Percentiles rank a stretch among this genome's conserved stretches.
Conservation (phyloP, 1,140 invertebrate genomes). For the Caenorhabditis latens region DNA sequence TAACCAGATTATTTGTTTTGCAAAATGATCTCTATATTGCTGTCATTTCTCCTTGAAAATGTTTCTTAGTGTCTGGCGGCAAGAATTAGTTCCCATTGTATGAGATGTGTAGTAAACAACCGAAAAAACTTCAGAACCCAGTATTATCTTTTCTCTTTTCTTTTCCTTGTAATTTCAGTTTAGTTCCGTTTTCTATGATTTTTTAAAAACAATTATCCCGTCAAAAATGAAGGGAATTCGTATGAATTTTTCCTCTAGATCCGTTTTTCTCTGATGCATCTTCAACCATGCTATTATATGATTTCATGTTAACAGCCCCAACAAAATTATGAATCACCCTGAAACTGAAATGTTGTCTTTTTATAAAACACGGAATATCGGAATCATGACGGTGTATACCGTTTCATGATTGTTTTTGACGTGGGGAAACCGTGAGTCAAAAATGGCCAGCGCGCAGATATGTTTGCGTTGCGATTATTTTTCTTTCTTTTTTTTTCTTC, state of each 20-base stretch:
- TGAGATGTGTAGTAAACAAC: background rate
- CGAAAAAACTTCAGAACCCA: constrained; percentile 1
- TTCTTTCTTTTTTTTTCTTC: background rate
- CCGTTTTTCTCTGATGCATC: background rate
- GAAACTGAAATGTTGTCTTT: constrained; percentile 12
- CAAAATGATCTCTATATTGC: constrained; percentile 42
- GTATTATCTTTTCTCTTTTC: background rate
- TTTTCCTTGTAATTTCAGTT: background rate
- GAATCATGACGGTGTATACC: constrained; percentile 5
- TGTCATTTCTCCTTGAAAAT: constrained; percentile 40
- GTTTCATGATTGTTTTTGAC: background rate
- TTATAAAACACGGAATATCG: background rate
- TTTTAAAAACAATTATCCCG: constrained; percentile 7
- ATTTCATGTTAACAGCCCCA: background rate
- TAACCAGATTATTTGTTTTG: constrained; percentile 44
- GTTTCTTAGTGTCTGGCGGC: constrained; percentile 15
- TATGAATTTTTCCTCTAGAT: background rate
- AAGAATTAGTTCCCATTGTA: constrained; percentile 34
- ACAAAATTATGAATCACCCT: background rate
- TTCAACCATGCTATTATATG: background rate
- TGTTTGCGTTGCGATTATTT: constrained; percentile 48
- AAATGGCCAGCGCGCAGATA: background rate
- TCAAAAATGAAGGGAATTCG: constrained; percentile 20
- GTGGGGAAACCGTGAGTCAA: constrained; percentile 14
- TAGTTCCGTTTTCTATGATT: constrained; percentile 4